Base-by-base conservation (phyloP, 1,140 invertebrate genomes). In the Rhysida immarginata region DNA sequence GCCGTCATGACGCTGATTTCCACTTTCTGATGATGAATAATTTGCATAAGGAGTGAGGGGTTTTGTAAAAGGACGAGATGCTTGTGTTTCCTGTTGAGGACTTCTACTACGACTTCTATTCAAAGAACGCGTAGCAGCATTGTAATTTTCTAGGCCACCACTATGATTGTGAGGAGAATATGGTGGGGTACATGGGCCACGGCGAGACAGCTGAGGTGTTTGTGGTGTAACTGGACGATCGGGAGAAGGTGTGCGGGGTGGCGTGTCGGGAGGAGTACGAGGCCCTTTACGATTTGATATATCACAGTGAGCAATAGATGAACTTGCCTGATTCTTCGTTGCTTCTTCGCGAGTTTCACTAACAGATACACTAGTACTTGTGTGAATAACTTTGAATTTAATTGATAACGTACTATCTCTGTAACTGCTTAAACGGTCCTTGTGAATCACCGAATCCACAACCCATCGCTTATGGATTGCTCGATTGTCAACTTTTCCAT, bases 81-180 rank as follows among this genome's bases (percentile, higher is more conserved):
- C 5, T 16, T 35, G 69, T 65, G 61, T 76, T 76, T 54, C 80
- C 58, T 81, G 80, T 26, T 49, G 54, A 16, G 49, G 26, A 26
- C 42, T 56, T 23, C 57, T 26, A 45, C 59, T 58, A 24, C 54
- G 46, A 42, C 49, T 51, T n/a, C 49, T 25, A 27, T 25, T 46
- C 20, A 20, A 16, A 20, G 8, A 13, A 18, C 44, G 16, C n/a
- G n/a, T n/a, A 13, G 20, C 5, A 20, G 8, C 20, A 21, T 3
- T 21, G 14, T 5, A 13, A 25, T 25, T 51, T 25, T 63, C 61
- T 18, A 57, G 55, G 16, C 58, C 58, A 1, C 57, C 57, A 26
- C 57, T 62, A 54, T 55, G 48, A 49, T 59, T 56, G 48, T 60
- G 55, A 41, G 61, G 58, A 51, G 59, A 59, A 51, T 61, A 57